Evolutionary conservation across 2,888 invertebrate genomes (phyloP), one percentile per base, ranked within the genome.

Genomic region (Dascillus cervinus): DNA sequence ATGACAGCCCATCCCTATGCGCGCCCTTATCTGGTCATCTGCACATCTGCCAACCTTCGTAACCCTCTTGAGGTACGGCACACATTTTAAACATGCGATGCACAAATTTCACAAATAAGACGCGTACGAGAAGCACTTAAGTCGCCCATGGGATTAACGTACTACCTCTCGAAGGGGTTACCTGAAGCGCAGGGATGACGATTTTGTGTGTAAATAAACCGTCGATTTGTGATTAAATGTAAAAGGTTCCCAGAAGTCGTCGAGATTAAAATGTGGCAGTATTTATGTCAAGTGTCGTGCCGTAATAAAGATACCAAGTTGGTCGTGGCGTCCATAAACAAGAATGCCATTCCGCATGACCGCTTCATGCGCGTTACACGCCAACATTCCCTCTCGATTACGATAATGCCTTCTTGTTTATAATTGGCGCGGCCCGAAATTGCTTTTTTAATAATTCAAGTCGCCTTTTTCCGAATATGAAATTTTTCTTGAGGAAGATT

Each of bases 21-120:
- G 33, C 36, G 37, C 41, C 37, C 37, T 41, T 41, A 41, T 41
- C 41, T 41, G 41, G 37, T 41, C 37, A 37, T 41, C 41, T 31
- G 41, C 37, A 41, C 41, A 41, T 41, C 41, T 41, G 39, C 32
- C 34, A 32, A 13, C 31, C 31, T 24, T 25, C 31, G 29, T 22
- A 31, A 32, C 31, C 31, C 34, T 27, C 34, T 39, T 12, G 32
- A 31, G 34, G 20, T 30, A 6, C 21, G 20, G n/a, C n/a, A n/a
- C n/a, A n/a, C n/a, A n/a, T n/a, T n/a, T n/a, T n/a, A n/a, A n/a
- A n/a, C n/a, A n/a, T n/a, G n/a, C n/a, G n/a, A n/a, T n/a, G n/a
- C n/a, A n/a, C n/a, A n/a, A n/a, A n/a, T n/a, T n/a, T n/a, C n/a
- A n/a, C n/a, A n/a, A n/a, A n/a, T n/a, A n/a, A n/a, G n/a, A n/a